Evolutionary conservation across 2,797 vertebrate species (phyloP).

Genomic region (Potorous gilbertii): DNA sequence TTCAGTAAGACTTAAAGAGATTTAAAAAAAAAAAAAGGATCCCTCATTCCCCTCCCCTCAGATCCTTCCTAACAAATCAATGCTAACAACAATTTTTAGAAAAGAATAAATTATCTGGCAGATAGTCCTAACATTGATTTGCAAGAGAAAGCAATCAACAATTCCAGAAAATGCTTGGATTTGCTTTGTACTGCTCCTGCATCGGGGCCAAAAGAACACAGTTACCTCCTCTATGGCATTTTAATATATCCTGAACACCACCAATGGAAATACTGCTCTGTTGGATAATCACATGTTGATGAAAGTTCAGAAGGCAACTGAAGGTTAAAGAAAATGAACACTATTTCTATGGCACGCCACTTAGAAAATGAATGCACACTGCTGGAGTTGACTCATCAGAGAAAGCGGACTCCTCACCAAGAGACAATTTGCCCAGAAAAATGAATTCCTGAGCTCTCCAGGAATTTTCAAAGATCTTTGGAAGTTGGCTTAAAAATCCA

Average conservation of each 20-base stretch:
- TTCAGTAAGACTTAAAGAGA: slow-evolving; percentile 20
- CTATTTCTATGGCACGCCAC: slow-evolving; percentile 21
- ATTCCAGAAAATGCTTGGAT: background rate
- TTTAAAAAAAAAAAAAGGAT: slow-evolving; percentile 47
- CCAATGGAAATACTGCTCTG: background rate
- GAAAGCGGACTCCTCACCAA: background rate
- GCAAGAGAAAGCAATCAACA: background rate
- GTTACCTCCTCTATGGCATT: background rate
- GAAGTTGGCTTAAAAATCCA: slow-evolving; percentile 24
- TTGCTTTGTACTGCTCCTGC: background rate
- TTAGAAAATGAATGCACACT: background rate
- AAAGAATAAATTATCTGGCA: background rate
- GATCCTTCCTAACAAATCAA: slow-evolving; percentile 9
- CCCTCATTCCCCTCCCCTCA: background rate
- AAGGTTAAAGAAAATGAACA: slow-evolving; percentile 17
- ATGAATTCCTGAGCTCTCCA: background rate
- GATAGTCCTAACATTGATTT: background rate
- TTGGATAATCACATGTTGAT: background rate
- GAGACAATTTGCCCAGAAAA: background rate
- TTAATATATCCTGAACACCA: background rate
- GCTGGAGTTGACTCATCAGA: background rate
- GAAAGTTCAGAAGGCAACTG: slow-evolving; percentile 3
- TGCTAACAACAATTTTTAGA: background rate
- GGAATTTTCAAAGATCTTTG: slow-evolving; percentile 31
- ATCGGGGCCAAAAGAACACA: background rate